Conservation (phyloP, 2,797 vertebrate species). For the Pyrocephalus nanus region DNA sequence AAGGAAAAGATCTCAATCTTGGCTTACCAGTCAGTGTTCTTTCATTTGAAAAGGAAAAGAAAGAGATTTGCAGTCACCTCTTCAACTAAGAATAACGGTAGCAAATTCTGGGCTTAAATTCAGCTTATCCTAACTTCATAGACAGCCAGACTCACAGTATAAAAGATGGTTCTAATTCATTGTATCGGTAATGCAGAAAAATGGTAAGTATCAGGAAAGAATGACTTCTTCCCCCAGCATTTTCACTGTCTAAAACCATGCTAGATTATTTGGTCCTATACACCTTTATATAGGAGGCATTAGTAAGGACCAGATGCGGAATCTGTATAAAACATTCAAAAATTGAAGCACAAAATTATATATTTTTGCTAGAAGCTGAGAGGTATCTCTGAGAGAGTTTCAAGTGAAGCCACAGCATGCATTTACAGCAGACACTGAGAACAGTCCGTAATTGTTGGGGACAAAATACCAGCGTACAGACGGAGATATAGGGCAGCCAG, state of each 20-base stretch:
- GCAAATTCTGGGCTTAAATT: background rate
- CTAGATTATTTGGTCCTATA: background rate
- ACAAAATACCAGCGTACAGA: constrained; percentile 7
- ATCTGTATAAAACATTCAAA: background rate
- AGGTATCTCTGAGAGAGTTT: background rate
- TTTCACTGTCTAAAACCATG: background rate
- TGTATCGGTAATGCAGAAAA: background rate
- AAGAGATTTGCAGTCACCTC: background rate
- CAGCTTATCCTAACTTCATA: background rate
- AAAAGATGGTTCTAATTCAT: background rate
- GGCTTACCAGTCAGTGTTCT: background rate
- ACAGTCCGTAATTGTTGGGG: constrained; percentile 1
- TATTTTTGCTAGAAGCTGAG: background rate
- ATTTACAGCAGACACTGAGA: background rate
- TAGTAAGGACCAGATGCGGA: background rate
- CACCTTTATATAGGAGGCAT: background rate
- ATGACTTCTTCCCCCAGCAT: background rate
- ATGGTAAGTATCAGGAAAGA: background rate
- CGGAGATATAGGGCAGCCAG: constrained; percentile 3
- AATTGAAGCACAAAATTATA: background rate
- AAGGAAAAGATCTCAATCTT: background rate
- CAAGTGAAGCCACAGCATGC: background rate
- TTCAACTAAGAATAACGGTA: background rate
- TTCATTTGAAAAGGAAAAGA: background rate
- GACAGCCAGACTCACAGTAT: background rate